Conservation (phyloP, 2,113 vertebrate genomes). For the Psilopsiagon aurifrons region DNA sequence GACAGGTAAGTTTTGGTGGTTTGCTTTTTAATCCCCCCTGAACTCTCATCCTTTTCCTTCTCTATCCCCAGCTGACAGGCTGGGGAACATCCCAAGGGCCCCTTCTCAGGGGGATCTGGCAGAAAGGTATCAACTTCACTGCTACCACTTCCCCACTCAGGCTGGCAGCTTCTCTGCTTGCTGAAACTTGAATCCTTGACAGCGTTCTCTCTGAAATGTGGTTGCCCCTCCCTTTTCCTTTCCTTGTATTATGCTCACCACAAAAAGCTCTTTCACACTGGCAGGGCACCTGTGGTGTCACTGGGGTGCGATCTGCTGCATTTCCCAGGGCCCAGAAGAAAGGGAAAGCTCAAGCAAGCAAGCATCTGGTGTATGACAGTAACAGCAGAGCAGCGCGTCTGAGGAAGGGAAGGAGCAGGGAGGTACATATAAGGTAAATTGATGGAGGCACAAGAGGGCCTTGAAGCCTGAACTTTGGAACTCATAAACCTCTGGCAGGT, state of each 20-base stretch:
- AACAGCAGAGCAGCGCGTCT: not conserved
- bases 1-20: not conserved
- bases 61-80: not conserved
- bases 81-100: not conserved
- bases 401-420: not conserved
- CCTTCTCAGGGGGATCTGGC: not conserved
- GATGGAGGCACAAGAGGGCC: not conserved
- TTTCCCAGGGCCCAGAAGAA: not conserved
- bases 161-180: not conserved
- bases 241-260: not conserved
- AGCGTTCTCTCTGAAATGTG: not conserved
- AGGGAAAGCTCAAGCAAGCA: not conserved
- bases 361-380: not conserved
- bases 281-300: not conserved
- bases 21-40: not conserved
- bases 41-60: not conserved
- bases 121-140: not conserved
- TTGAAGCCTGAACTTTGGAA: not conserved
- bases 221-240: not conserved
- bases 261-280: not conserved
- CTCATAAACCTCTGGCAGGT: not conserved
- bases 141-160: not conserved
- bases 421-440: not conserved
- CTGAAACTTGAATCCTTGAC: not conserved
- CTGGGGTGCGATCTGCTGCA: rapidly evolving